These are phyloP conservation scores for Brachionus rotundiformis DNA, from an alignment of 1,140 invertebrate genomes.

Conservation along the genomic window DNA sequence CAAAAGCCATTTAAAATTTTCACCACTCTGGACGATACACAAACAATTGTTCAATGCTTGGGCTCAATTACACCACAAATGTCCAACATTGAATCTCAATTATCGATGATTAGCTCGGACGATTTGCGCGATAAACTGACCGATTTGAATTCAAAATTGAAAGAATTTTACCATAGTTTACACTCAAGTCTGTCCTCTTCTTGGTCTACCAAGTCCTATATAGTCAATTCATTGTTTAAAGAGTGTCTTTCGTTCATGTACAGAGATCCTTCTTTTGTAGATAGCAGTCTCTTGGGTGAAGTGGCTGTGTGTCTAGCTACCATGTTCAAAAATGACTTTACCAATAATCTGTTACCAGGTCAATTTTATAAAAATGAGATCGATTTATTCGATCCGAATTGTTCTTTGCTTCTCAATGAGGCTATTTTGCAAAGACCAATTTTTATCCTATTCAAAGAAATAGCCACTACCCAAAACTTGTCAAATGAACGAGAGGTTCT, in stretches of 20 bases:
- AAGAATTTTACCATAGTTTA: constrained; percentile 6
- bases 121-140: constrained; percentile 34
- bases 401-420: not conserved
- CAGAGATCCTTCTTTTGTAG: not conserved
- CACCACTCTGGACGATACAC: constrained; percentile 10
- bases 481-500: constrained; percentile 28
- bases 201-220: constrained; percentile 14
- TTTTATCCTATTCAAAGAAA: constrained; percentile 27
- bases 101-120: constrained; percentile 2
- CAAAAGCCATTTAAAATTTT: constrained; percentile 51
- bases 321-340: constrained; percentile 51
- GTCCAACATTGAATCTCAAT: not conserved
- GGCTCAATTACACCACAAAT: not conserved
- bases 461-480: not conserved
- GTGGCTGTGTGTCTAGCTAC: constrained; percentile 3
- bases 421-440: not conserved
- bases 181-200: constrained; percentile 24
- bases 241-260: not conserved
- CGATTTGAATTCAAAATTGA: constrained; percentile 29
- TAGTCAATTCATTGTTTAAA: constrained; percentile 44
- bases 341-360: not conserved
- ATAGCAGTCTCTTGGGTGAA: not conserved
- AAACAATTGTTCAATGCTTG: not conserved
- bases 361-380: constrained; percentile 16
- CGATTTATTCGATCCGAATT: constrained; percentile 9